Percentiles rank a stretch among this genome's conserved stretches.
These are phyloP conservation scores for Brachionus plicatilis DNA, from an alignment of 1,140 invertebrate species.

Conservation along the genomic window DNA sequence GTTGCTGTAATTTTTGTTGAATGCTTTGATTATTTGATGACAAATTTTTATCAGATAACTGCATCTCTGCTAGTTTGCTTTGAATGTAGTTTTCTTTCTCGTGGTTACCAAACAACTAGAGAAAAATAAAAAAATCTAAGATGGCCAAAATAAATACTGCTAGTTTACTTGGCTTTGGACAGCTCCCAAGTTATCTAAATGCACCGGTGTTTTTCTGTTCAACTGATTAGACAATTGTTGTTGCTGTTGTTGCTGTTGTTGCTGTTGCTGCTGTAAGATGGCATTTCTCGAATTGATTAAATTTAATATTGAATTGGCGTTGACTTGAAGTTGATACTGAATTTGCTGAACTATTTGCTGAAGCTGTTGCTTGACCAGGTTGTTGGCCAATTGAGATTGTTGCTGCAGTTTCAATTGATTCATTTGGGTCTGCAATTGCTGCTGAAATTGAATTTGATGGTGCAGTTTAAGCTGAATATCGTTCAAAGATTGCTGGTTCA, in stretches of 20 bases:
- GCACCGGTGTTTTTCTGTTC: neutral
- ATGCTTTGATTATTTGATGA: neutral
- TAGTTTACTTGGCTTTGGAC: neutral
- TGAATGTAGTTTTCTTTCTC: slow-evolving; percentile 27
- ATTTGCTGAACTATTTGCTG: slow-evolving; percentile 25
- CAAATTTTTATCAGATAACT: neutral
- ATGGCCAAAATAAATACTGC: too few species aligned
- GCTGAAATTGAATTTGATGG: slow-evolving; percentile 27
- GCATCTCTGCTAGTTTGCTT: slow-evolving; percentile 18
- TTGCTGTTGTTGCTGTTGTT: neutral
- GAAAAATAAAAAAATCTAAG: neutral
- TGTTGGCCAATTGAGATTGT: neutral
- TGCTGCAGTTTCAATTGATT: slow-evolving; percentile 27
- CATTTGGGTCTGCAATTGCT: slow-evolving; percentile 11
- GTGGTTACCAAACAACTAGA: neutral
- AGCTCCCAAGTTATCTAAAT: neutral
- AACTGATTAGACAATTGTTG: neutral
- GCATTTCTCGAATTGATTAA: neutral
- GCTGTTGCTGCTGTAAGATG: neutral
- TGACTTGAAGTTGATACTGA: slow-evolving; percentile 12
- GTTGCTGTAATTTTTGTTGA: neutral
- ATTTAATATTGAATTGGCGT: neutral
- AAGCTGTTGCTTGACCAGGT: neutral
- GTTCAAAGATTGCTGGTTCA: neutral
- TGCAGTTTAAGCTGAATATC: neutral